Base-by-base conservation (phyloP, 2,797 vertebrate genomes). In the Phrynocephalus vlangalii region DNA sequence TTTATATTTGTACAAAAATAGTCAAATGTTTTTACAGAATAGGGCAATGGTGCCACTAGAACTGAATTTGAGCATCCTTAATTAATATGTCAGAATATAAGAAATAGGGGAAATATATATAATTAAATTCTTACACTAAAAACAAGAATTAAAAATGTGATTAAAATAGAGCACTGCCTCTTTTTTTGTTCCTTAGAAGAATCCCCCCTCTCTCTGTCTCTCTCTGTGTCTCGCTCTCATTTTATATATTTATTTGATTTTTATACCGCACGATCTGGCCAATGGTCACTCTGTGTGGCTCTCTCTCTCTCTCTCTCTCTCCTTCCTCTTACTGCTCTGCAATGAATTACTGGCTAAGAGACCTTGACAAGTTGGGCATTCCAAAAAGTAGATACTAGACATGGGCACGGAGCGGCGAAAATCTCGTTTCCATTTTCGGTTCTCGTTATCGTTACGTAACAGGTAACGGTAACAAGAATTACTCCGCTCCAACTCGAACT, bases 31-130 rank as follows among this genome's bases (percentile, higher is more conserved):
- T 96, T 95, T 95, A 96, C 96, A 96, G 86, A 84, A 80, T 92
- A 93, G 94, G 94, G 94, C 93, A 94, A 92, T 87, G 85, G 93
- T 95, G 92, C 89, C 88, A 91, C 56, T 6, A 90, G 87, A 95
- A 93, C 89, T 92, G 95, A 95, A 94, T 95, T 93, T 95, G 82
- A 95, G 86, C 92, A 84, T 95, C 96, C 92, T 96, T 96, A 97
- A 97, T 97, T 97, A 97, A 95, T 95, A 96, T 96, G 96, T 97
- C 96, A 97, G 94, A 93, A 92, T 85, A 92, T 87, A 92, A 96
- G 94, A 96, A 96, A 96, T 95, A 88, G 96, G 72, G 94, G 93
- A 96, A 97, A 96, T 96, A 95, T 94, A 93, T 95, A 93, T 96
- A 96, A 97, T 96, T 96, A 96, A 96, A 93, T 94, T 94, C 94